phyloP scores from a whole-genome alignment of 2,113 vertebrate genomes.

The Lasiurus borealis region DNA sequence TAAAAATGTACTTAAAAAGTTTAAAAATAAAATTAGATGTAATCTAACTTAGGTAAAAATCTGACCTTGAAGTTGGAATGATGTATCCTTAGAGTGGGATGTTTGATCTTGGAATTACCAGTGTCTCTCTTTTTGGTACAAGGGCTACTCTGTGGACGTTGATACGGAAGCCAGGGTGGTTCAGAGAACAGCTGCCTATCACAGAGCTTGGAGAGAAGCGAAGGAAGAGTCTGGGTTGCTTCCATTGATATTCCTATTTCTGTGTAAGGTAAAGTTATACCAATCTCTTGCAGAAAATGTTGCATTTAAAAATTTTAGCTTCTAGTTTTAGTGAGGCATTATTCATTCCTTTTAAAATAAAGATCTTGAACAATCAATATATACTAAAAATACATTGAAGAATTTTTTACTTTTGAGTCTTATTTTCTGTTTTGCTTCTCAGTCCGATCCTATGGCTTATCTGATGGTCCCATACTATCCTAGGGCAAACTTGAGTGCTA shows the following conservation, averaged over 20 bases:
- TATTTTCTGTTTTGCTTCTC: constrained; percentile 40
- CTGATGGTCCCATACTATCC: constrained; percentile 90
- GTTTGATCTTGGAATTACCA: constrained; percentile 52
- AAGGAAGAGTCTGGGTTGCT: constrained; percentile 87
- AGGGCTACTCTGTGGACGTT: constrained; percentile 90
- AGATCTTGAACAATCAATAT: neutral
- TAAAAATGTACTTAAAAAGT: constrained; percentile 37
- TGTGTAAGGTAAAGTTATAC: constrained; percentile 88
- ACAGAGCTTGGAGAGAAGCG: constrained; percentile 83
- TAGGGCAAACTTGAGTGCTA: constrained; percentile 83
- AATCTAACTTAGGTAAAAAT: constrained; percentile 41
- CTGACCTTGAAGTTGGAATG: constrained; percentile 12
- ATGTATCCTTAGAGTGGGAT: constrained; percentile 23
- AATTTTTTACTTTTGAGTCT: constrained; percentile 63
- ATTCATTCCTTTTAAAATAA: constrained; percentile 48
- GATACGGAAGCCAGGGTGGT: constrained; percentile 88
- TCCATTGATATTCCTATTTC: constrained; percentile 88
- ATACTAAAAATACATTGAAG: constrained; percentile 22
- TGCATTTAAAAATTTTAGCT: constrained; percentile 48
- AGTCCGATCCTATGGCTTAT: constrained; percentile 91
- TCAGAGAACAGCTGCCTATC: constrained; percentile 87
- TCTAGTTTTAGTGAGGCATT: constrained; percentile 29
- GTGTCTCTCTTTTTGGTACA: constrained; percentile 58
- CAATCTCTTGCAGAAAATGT: constrained; percentile 36
- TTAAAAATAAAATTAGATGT: constrained; percentile 57